Evolutionary conservation across 2,797 vertebrate species (phyloP), one percentile per base, ranked within the genome.

Genomic region (Gymnothorax javanicus): DNA sequence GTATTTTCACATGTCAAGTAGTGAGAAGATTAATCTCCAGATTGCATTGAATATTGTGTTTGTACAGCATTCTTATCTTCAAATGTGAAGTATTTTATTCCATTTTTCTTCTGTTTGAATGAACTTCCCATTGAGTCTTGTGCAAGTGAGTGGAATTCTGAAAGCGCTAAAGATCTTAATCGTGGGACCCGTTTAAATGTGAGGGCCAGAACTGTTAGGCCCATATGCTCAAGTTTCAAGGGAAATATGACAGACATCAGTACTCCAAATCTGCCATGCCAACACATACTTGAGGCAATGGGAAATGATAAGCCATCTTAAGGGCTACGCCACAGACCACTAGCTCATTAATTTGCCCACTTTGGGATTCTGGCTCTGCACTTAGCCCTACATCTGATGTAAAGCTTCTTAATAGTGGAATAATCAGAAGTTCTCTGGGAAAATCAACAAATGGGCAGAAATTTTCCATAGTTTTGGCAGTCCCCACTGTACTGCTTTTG

Each of bases 121-220:
- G 60, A 81, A 52, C 60, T 85, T 86, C 82, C 67, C 58, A 58
- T 73, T 62, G 69, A 84, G 79, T 57, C 27, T 73, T 83, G 67
- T 20, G 56, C 9, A 54, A 58, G 56, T 90, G 89, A 93, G 90
- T 88, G 85, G 91, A 60, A 75, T 91, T 90, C 89, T 90, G 87
- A 81, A 88, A 87, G 89, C 88, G 88, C 86, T 90, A 89, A 83
- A 92, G 93, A 94, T 94, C 85, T 90, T 86, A 91, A 94, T 94
- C 94, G 89, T 87, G 87, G 83, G 67, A 87, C 87, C 86, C 85
- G 82, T 86, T 87, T 87, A 86, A 86, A 85, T 85, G 86, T 89
- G 86, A 89, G 87, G 86, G 87, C 87, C 25, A 89, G 71, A 75
- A 83, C 82, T 85, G 58, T 86, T 84, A 85, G 87, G 86, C 43